Evolutionary conservation across 2,888 invertebrate species (phyloP).

Genomic region (Timema podura): DNA sequence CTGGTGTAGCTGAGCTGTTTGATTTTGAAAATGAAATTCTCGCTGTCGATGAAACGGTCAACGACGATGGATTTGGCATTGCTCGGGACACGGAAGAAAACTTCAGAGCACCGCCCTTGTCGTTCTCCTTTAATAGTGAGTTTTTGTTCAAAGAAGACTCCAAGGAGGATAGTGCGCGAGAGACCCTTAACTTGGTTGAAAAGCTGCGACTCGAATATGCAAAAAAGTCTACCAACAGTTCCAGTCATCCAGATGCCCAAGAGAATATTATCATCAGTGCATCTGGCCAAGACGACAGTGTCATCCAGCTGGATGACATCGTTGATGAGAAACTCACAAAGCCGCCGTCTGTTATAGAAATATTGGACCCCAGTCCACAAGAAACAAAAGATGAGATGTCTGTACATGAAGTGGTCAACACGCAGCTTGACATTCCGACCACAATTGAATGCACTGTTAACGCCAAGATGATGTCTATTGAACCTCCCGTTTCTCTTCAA

Average conservation of each 20-base stretch:
- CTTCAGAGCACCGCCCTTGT: constrained; percentile 47
- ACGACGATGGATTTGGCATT: constrained; percentile 61
- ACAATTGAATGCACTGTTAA: constrained; percentile 14
- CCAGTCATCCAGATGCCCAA: constrained; percentile 47
- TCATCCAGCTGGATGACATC: constrained; percentile 21
- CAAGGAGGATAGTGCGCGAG: constrained; percentile 77
- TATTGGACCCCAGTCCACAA: constrained; percentile 1
- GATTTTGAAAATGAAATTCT: constrained; percentile 60
- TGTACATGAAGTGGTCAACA: neutral
- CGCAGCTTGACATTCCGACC: constrained; percentile 11
- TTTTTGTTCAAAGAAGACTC: constrained; percentile 71
- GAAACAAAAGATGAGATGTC: constrained; percentile 19
- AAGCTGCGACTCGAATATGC: constrained; percentile 70
- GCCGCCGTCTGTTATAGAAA: constrained; percentile 25
- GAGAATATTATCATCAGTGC: constrained; percentile 28
- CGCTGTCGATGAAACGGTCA: constrained; percentile 56
- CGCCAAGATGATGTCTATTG: constrained; percentile 16
- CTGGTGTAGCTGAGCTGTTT: constrained; percentile 55
- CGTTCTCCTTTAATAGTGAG: constrained; percentile 61
- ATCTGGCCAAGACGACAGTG: constrained; percentile 31
- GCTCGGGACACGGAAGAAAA: constrained; percentile 59
- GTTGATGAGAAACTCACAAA: constrained; percentile 31
- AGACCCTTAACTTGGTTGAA: constrained; percentile 79
- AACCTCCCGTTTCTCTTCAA: neutral
- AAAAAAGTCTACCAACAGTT: constrained; percentile 58